phyloP scores from a whole-genome alignment of 1,140 invertebrate species.

The Sipha flava region DNA sequence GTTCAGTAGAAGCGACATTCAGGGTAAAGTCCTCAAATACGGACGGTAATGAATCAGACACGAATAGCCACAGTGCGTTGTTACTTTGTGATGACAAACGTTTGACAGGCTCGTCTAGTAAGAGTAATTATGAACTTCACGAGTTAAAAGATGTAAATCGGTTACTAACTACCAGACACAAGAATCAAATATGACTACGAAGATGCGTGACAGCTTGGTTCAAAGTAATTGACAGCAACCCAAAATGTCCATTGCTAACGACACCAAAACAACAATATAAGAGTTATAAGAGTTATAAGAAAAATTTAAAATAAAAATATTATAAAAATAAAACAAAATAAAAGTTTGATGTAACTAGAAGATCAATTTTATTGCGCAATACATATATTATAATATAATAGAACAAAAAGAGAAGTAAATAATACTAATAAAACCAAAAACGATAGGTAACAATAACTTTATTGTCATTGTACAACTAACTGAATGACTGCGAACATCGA shows the following conservation, averaged over 20 bases:
- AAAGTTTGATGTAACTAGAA: not conserved
- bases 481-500: not conserved
- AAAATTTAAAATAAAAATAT: not conserved
- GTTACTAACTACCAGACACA: constrained; percentile 20
- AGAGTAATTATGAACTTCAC: constrained; percentile 68
- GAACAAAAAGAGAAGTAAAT: not conserved
- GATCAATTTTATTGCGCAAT: not conserved
- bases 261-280: constrained; percentile 8
- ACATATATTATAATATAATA: not conserved
- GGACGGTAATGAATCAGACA: constrained; percentile 52
- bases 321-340: not conserved
- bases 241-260: constrained; percentile 31
- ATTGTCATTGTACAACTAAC: not conserved
- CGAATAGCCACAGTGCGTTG: constrained; percentile 56
- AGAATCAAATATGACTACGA: constrained; percentile 36
- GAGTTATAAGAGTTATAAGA: not conserved
- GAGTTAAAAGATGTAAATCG: constrained; percentile 46
- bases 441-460: not conserved
- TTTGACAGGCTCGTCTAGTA: constrained; percentile 49
- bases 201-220: constrained; percentile 35
- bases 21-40: constrained; percentile 22
- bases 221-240: constrained; percentile 14
- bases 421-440: not conserved
- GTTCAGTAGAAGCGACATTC: constrained; percentile 26
- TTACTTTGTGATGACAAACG: constrained; percentile 46